Evolutionary conservation across 2,113 vertebrate species (phyloP).

Genomic region (Oceanodroma tethys): DNA sequence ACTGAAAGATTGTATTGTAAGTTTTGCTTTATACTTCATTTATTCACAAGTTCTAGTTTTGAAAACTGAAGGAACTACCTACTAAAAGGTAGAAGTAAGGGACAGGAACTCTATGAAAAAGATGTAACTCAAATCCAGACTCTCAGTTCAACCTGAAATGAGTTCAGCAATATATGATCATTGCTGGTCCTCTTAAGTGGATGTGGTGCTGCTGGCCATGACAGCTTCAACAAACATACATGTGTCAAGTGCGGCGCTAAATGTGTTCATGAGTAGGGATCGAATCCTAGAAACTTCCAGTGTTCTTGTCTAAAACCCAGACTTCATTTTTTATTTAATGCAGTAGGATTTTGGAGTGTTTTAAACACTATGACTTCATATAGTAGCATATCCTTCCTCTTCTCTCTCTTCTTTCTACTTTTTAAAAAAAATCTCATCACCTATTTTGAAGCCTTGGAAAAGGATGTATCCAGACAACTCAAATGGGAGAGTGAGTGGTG

Average conservation of each 20-base stretch:
- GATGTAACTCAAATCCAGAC: not conserved
- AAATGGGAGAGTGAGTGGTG: not conserved
- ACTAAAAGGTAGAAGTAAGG: not conserved
- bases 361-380: not conserved
- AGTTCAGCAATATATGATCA: not conserved
- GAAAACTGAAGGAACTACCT: not conserved
- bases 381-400: not conserved
- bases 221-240: not conserved
- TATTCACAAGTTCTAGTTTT: not conserved
- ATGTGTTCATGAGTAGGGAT: not conserved
- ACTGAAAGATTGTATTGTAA: not conserved
- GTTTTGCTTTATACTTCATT: not conserved
- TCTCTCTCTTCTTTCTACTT: not conserved
- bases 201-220: not conserved
- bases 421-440: not conserved
- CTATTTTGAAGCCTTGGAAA: not conserved
- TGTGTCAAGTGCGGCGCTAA: not conserved
- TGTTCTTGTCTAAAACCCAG: not conserved
- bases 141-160: not conserved
- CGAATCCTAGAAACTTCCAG: not conserved
- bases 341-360: not conserved
- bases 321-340: not conserved
- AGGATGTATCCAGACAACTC: not conserved
- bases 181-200: not conserved
- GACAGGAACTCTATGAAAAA: not conserved